A percentile compares a stretch with the other conserved stretches of the same genome.
Conservation (phyloP, 53 echinoderm and acorn worm genomes). For the Holothuria leucospilota region DNA sequence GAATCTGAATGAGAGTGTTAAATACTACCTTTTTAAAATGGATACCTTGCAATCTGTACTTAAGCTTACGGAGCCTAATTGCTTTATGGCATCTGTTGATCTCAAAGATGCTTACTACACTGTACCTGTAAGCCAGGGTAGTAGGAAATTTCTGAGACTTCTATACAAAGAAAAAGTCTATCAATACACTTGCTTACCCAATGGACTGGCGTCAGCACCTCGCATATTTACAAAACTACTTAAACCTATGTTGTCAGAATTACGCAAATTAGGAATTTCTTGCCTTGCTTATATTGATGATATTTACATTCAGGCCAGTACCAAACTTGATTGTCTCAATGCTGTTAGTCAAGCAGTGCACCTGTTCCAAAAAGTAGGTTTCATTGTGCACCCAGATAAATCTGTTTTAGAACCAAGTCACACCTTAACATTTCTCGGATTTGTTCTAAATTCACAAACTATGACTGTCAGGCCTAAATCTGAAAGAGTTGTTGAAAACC, state of each 20-base stretch:
- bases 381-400: too few relatives aligned
- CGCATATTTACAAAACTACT: too few relatives aligned
- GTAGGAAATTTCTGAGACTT: background rate
- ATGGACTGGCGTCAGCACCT: too few relatives aligned
- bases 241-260: background rate
- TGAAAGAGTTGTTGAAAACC: background rate
- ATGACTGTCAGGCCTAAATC: background rate
- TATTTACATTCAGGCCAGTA: background rate
- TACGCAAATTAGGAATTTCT: background rate
- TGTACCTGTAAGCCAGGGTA: background rate
- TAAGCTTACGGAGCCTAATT: background rate
- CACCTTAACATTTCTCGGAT: too few relatives aligned
- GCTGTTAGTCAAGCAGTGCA: background rate
- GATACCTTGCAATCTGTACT: background rate
- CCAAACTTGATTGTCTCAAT: background rate
- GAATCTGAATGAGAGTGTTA: conserved; percentile 18
- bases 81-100: too few relatives aligned
- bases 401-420: background rate
- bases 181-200: too few relatives aligned
- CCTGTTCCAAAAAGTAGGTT: too few relatives aligned
- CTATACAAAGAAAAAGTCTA: too few relatives aligned
- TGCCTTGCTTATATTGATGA: too few relatives aligned
- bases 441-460: conserved; percentile 9
- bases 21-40: too few relatives aligned
- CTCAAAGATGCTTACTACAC: too few relatives aligned